Percentiles rank a stretch among this genome's conserved stretches.
Conservation (phyloP, 2,888 invertebrate species). For the Spodoptera exigua region DNA sequence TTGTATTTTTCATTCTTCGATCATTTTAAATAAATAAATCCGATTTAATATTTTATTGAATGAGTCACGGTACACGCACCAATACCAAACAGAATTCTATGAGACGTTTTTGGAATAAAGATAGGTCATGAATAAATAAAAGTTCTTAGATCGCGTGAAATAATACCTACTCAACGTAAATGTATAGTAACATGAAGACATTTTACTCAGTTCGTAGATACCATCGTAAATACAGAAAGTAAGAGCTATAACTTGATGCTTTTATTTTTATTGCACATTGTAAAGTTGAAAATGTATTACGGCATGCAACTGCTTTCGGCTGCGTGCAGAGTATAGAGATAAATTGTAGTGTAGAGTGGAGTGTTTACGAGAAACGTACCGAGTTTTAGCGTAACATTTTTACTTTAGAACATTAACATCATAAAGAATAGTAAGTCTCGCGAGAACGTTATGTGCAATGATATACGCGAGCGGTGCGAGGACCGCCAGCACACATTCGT, state of each 20-base stretch:
- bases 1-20: constrained; percentile 13
- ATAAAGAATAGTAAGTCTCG: constrained; percentile 30
- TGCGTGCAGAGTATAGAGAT: constrained; percentile 30
- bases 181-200: constrained; percentile 12
- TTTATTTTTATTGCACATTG: constrained; percentile 15
- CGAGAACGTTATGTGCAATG: constrained; percentile 16
- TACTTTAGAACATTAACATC: constrained; percentile 42
- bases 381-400: constrained; percentile 38
- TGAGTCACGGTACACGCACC: constrained; percentile 24
- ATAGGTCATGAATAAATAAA: constrained; percentile 36
- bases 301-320: constrained; percentile 27
- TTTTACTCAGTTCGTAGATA: constrained; percentile 9
- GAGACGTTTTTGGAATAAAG: constrained; percentile 21
- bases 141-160: constrained; percentile 30
- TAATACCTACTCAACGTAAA: constrained; percentile 14
- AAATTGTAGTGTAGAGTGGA: constrained; percentile 27
- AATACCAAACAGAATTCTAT: constrained; percentile 29
- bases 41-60: constrained; percentile 24
- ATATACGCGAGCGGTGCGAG: constrained; percentile 22
- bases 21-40: constrained; percentile 13
- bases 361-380: constrained; percentile 40
- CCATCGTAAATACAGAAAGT: constrained; percentile 2
- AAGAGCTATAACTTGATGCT: constrained; percentile 7
- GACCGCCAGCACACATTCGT: constrained; percentile 22
- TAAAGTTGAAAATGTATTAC: constrained; percentile 20